Conservation (phyloP, 1,140 invertebrate species). For the Ceratina japonica region DNA sequence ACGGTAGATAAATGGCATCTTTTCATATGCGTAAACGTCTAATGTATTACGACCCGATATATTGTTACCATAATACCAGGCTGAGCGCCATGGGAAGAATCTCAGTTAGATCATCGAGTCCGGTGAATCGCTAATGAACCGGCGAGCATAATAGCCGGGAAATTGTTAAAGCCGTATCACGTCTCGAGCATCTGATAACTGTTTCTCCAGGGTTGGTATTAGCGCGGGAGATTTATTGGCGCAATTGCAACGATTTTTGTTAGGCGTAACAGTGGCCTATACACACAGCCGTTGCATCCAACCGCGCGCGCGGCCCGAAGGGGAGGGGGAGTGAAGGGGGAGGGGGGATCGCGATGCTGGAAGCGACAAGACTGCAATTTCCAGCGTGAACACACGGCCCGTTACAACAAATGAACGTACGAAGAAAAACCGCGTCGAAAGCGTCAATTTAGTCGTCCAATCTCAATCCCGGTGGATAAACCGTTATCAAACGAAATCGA, state of each 20-base stretch:
- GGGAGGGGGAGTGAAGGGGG: slow-evolving; percentile 26
- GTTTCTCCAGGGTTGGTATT: slow-evolving; percentile 56
- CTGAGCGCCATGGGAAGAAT: not conserved
- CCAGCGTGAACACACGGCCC: slow-evolving; percentile 28
- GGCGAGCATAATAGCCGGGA: slow-evolving; percentile 56
- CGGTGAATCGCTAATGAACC: slow-evolving; percentile 58
- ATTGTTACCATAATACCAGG: slow-evolving; percentile 41
- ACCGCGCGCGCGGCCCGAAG: slow-evolving; percentile 11
- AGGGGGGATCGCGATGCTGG: slow-evolving; percentile 36
- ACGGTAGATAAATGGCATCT: slow-evolving; percentile 6
- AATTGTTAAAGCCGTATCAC: slow-evolving; percentile 60
- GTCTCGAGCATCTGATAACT: slow-evolving; percentile 59
- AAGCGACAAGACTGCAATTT: slow-evolving; percentile 52
- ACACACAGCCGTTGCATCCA: not conserved
- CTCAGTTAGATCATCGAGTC: slow-evolving; percentile 44
- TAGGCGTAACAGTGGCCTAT: slow-evolving; percentile 27
- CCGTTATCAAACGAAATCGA: not conserved
- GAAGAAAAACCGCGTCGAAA: slow-evolving; percentile 18
- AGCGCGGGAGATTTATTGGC: slow-evolving; percentile 58
- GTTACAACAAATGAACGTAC: slow-evolving; percentile 23
- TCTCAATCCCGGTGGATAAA: not conserved
- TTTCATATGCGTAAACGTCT: slow-evolving; percentile 8
- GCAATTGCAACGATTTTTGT: slow-evolving; percentile 40
- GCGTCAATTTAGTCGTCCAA: slow-evolving; percentile 6
- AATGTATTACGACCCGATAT: slow-evolving; percentile 7